A percentile compares a stretch with the other conserved stretches of the same genome.
phyloP scores from a whole-genome alignment of 2,888 invertebrate genomes.

The Ferrisia virgata region DNA sequence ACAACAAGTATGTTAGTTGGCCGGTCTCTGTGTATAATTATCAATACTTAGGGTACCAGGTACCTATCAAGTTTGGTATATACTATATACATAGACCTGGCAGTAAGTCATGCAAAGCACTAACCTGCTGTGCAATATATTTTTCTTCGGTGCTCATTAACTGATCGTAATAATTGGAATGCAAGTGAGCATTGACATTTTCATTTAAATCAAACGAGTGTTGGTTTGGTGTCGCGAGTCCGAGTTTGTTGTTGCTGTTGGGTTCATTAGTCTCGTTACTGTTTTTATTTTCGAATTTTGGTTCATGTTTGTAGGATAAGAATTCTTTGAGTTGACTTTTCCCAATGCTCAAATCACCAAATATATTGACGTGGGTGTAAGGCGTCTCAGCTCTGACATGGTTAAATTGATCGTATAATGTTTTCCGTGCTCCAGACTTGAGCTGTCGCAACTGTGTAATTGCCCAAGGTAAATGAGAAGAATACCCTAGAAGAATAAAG shows the following conservation, averaged over 20 bases:
- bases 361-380: neutral
- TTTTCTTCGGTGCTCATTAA: too few relatives aligned
- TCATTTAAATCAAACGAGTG: too few relatives aligned
- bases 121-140: too few relatives aligned
- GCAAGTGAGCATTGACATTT: too few relatives aligned
- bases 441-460: neutral
- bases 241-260: neutral
- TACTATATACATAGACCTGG: too few relatives aligned
- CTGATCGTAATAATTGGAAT: too few relatives aligned
- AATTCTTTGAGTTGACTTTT: neutral
- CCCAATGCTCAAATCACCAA: neutral
- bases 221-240: neutral
- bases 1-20: too few relatives aligned
- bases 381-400: neutral
- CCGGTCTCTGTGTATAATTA: too few relatives aligned
- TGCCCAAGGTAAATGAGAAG: neutral
- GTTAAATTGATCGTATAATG: conserved; percentile 32
- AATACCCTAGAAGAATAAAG: neutral
- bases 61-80: too few relatives aligned
- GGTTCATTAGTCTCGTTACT: too few relatives aligned
- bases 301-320: neutral
- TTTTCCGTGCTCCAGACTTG: conserved; percentile 2
- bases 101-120: too few relatives aligned
- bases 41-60: too few relatives aligned
- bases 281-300: neutral